Base-by-base conservation (phyloP, 2,113 vertebrate species). In the Neopipo cinnamomea region DNA sequence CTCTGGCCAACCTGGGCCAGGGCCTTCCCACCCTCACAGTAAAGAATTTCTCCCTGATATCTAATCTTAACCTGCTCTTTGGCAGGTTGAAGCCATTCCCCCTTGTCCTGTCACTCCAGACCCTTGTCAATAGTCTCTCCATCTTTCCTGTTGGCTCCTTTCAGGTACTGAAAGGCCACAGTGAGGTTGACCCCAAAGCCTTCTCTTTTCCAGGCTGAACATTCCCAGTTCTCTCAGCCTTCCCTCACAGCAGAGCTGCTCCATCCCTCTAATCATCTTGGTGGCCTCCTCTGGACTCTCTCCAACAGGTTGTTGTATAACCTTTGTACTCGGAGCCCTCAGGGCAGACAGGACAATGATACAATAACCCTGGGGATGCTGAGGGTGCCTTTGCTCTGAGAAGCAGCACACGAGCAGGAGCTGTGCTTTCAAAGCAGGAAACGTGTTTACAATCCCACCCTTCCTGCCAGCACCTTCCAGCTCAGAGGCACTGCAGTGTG, bases 381-480 rank as follows among this genome's bases (percentile, higher is more conserved):
- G 76, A 52, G 59, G 84, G 62, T 92, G 84, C 53, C 33, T 88
- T 89, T 82, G 77, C 74, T 89, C 71, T 74, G 59, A 62, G 66
- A 79, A 52, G 68, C 66, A 25, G 67, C 67, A 58, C 5, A 1
- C 16, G 89, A 91, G 52, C 74, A 70, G 37, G 37, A 22, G 24
- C 39, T 0, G 6, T 5, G 66, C 62, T 92, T 68, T 88, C 78
- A 14, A 16, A 1, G 9, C 59, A 80, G 95, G 90, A 96, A 94
- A 9, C 0, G 2, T 12, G 7, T 82, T 81, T 62, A 41, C 41
- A 73, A 15, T 89, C 85, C 82, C 88, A 74, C 96, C 94, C 91
- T 96, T 97, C 92, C 94, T 94, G 85, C 58, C 75, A 86, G 82
- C 67, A 93, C 79, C 95, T 94, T 94, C 88, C 92, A 86, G 39